Conservation (phyloP, 1,140 invertebrate species). For the Cyclina sinensis region DNA sequence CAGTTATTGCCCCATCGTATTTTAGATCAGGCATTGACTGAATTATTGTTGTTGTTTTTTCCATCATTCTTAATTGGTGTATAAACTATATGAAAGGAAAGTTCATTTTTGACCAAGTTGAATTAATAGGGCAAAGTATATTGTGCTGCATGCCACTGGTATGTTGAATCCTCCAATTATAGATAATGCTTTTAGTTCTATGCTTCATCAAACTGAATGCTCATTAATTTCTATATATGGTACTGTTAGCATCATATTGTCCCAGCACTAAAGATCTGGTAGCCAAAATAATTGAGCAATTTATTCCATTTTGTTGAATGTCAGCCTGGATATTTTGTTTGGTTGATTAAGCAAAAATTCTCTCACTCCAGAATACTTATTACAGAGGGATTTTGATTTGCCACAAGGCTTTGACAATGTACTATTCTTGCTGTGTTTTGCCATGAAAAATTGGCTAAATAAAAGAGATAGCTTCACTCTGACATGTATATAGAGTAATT, state of each 20-base stretch:
- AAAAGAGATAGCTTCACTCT: neutral
- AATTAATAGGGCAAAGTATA: too few relatives aligned
- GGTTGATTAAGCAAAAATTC: neutral
- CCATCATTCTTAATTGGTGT: too few relatives aligned
- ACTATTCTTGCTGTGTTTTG: neutral
- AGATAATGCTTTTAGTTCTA: too few relatives aligned
- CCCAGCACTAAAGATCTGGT: neutral
- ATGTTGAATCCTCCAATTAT: too few relatives aligned
- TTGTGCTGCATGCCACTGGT: too few relatives aligned
- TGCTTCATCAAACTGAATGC: neutral
- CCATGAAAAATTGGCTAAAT: neutral
- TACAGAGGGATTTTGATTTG: neutral
- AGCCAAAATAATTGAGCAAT: constrained; percentile 7
- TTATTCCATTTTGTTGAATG: constrained; percentile 5
- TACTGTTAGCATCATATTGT: neutral
- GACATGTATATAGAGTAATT: neutral
- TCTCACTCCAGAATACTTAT: neutral
- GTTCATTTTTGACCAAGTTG: too few relatives aligned
- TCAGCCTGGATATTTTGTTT: neutral
- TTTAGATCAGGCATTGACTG: too few relatives aligned
- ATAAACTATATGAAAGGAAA: too few relatives aligned
- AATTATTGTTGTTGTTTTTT: too few relatives aligned
- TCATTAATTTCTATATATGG: neutral
- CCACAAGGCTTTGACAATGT: neutral
- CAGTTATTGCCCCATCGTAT: too few relatives aligned